Base-by-base conservation (phyloP, 2,888 invertebrate species). In the Chalcosyrphus nemorum region DNA sequence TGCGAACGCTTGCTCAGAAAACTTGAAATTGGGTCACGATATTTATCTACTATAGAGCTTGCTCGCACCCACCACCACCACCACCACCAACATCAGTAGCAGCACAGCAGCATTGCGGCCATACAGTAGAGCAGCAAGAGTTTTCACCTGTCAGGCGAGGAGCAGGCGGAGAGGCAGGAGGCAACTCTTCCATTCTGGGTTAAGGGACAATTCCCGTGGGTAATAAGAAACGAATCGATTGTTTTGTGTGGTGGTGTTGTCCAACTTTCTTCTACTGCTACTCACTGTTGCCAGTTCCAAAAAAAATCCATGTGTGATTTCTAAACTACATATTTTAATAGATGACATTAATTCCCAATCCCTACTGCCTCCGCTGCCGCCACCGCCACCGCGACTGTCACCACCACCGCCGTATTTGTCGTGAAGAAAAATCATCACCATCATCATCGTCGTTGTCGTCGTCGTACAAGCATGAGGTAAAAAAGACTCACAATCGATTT, bases 11-110 rank as follows among this genome's bases (percentile, higher is more conserved):
- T 19, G 63, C 65, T 87, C 87, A 88, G 87, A 88, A 88, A 88
- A 87, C 88, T n/a, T 78, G 76, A 87, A 87, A 88, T 87, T 88
- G 88, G 87, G 87, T 87, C 87, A 87, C 84, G 74, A 84, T 80
- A 80, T 84, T 80, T 84, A 80, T 84, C 80, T 80, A 80, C 74
- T 80, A n/a, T n/a, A n/a, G n/a, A n/a, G n/a, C n/a, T n/a, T n/a
- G 76, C 85, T 81, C 76, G 81, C 86, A 81, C 78, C 65, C 71
- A 75, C 63, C 54, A 13, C n/a, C 56, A 47, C 68, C 65, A 72
- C n/a, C n/a, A n/a, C n/a, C n/a, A n/a, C n/a, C n/a, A n/a, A n/a
- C n/a, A n/a, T n/a, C n/a, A n/a, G n/a, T n/a, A n/a, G n/a, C n/a
- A n/a, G n/a, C n/a, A n/a, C n/a, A n/a, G n/a, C n/a, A n/a, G n/a